Evolutionary conservation across 1,140 invertebrate genomes (phyloP), one percentile per base, ranked within the genome.

Genomic region (Cyclargus thomasi): DNA sequence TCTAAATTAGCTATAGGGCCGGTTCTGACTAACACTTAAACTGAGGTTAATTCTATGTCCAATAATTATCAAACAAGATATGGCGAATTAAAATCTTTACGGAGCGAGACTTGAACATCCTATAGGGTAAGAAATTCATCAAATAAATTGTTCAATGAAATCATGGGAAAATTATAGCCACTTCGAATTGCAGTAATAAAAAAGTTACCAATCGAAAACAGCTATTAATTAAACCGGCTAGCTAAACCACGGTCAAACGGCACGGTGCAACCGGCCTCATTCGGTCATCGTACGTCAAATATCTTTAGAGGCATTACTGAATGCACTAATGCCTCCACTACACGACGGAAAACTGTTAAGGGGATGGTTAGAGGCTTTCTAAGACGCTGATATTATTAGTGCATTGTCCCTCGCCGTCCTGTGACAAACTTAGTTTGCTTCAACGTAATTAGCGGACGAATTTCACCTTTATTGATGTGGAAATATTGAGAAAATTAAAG

Each of bases 311-410:
- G 85, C 85, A 88, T 90, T 90, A 90, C 85, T 73, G 80, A 90
- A 88, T 88, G 83, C 85, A 87, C 85, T 90, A 90, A 88, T 88
- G 82, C 85, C 78, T 70, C 77, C 83, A 65, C 85, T 80, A 90
- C 86, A 85, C 86, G 75, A 75, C 81, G 83, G 86, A 88, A 90
- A 88, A 90, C 83, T 90, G 86, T 88, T 88, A 90, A 88, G 88
- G 86, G 86, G 83, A 75, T 86, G 84, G 82, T 88, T 86, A 85
- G 84, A 76, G 85, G 87, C 87, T 88, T 88, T 88, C 87, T 86
- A 83, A 88, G 86, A 88, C 79, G 77, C 80, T 88, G 85, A 90
- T 90, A 85, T 87, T 81, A 87, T 90, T 90, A 90, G 84, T 86
- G 77, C 83, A 90, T 88, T 88, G 84, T 88, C 69, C 82, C 82